Conservation (phyloP, 2,797 vertebrate genomes). For the Myiothlypis coronata region DNA sequence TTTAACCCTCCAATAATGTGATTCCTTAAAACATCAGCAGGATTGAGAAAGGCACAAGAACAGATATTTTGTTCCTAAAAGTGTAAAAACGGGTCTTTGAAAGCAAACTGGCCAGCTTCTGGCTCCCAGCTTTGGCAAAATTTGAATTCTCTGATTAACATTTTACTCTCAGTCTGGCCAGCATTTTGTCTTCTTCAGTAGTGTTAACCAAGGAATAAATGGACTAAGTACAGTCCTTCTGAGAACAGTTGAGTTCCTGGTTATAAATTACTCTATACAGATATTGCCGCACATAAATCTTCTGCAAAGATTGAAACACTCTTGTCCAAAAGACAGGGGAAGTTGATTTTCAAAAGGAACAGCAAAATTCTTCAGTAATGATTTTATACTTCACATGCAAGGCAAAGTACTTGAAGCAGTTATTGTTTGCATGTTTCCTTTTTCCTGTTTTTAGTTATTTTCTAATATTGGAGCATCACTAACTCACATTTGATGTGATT, state of each 20-base stretch:
- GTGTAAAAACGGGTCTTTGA: background rate
- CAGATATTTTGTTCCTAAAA: background rate
- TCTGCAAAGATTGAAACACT: background rate
- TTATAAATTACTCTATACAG: background rate
- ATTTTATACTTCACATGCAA: background rate
- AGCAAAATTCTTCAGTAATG: background rate
- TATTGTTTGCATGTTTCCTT: slow-evolving; percentile 32
- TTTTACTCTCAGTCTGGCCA: background rate
- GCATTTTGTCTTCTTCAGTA: background rate
- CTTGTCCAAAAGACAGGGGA: background rate
- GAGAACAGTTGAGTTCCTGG: background rate
- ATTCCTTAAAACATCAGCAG: background rate
- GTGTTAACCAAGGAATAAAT: background rate
- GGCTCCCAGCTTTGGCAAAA: background rate
- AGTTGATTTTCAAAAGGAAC: slow-evolving; percentile 2
- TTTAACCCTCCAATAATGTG: background rate
- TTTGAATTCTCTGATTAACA: background rate
- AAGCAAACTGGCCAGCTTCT: background rate
- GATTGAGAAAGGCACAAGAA: background rate
- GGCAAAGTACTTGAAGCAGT: background rate
- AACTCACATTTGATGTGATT: background rate
- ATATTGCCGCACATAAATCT: background rate
- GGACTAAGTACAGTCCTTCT: background rate
- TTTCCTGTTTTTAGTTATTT: slow-evolving; percentile 63
- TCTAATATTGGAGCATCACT: background rate